phyloP scores from a whole-genome alignment of 2,888 invertebrate genomes.

The Drosophila emarginata region DNA sequence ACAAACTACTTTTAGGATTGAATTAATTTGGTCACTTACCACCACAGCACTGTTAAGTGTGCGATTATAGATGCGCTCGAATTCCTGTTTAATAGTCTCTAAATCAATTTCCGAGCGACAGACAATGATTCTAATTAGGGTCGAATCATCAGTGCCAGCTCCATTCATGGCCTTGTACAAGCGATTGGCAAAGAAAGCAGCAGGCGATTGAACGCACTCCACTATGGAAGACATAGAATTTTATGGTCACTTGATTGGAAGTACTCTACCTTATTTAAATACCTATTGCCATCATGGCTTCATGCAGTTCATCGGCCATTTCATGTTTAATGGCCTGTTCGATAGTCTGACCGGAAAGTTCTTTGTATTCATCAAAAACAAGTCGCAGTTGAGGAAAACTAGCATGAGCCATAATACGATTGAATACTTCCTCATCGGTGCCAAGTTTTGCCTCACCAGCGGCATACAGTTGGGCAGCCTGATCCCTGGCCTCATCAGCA shows the following conservation, averaged over 20 bases:
- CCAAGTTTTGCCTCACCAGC: constrained; percentile 89
- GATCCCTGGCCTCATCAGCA: constrained; percentile 86
- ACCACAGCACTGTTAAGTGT: constrained; percentile 86
- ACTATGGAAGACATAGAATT: constrained; percentile 82
- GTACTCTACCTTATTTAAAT: constrained; percentile 30
- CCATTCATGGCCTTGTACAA: constrained; percentile 87
- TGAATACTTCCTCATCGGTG: constrained; percentile 89
- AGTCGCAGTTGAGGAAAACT: constrained; percentile 88
- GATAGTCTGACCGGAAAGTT: constrained; percentile 88
- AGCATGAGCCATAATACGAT: constrained; percentile 88
- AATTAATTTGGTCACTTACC: constrained; percentile 81
- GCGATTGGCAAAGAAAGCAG: constrained; percentile 88
- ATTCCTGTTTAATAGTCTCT: constrained; percentile 87
- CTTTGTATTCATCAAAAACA: constrained; percentile 89
- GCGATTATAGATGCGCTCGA: constrained; percentile 87
- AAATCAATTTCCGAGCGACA: constrained; percentile 88
- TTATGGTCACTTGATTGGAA: background rate
- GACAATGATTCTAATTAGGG: constrained; percentile 88
- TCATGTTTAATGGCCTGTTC: constrained; percentile 88
- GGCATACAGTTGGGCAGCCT: constrained; percentile 87
- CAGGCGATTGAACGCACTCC: constrained; percentile 87
- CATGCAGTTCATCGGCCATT: constrained; percentile 86
- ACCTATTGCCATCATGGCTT: constrained; percentile 89
- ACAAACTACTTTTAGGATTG: background rate
- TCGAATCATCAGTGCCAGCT: constrained; percentile 88